A percentile compares a stretch with the other conserved stretches of the same genome.
These are phyloP conservation scores for Hydrotaea cyrtoneurina DNA, from an alignment of 2,888 invertebrate genomes.

Conservation along the genomic window DNA sequence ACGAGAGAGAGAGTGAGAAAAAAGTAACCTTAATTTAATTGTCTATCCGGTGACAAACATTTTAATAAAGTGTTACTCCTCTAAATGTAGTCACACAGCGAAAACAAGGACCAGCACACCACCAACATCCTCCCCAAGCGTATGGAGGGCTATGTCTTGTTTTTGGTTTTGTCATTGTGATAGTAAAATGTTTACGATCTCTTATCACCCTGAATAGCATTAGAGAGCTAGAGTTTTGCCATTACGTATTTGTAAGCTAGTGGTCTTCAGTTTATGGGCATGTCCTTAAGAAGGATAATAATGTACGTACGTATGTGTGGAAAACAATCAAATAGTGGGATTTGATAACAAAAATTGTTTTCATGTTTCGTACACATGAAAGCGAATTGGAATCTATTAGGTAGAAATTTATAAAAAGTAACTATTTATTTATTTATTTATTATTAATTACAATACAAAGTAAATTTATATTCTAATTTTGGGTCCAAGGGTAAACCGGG, in stretches of 20 bases:
- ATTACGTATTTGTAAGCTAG: conserved; percentile 13
- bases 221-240: background rate
- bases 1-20: conserved; percentile 52
- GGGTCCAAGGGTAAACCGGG: too few relatives aligned
- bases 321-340: too few relatives aligned
- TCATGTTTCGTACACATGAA: too few relatives aligned
- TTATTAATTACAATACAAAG: too few relatives aligned
- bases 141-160: conserved; percentile 73
- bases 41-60: conserved; percentile 81
- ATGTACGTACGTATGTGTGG: too few relatives aligned
- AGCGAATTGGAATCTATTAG: too few relatives aligned
- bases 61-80: conserved; percentile 73
- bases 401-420: too few relatives aligned
- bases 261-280: background rate
- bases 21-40: conserved; percentile 80
- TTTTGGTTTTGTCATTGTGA: background rate
- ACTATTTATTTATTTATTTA: too few relatives aligned
- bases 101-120: too few relatives aligned
- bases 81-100: conserved; percentile 45
- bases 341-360: too few relatives aligned
- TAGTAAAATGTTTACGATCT: conserved; percentile 74
- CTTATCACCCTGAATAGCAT: conserved; percentile 43
- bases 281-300: background rate
- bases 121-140: background rate
- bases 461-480: too few relatives aligned